A percentile compares a stretch with the other conserved stretches of the same genome.
Evolutionary conservation across 2,888 invertebrate genomes (phyloP).

Genomic region (Limenitis camilla): DNA sequence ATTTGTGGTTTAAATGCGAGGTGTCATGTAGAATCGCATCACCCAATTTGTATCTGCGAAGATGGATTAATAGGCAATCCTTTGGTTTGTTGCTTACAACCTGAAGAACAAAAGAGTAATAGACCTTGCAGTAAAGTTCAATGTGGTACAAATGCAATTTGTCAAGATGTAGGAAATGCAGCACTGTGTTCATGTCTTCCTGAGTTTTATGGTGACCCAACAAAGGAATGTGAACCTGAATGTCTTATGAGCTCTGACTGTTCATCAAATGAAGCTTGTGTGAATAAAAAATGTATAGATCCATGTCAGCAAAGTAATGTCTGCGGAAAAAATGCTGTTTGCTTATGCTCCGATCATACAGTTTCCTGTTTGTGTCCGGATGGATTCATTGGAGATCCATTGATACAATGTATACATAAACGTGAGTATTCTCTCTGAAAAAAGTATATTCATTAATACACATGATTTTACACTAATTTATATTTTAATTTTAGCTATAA

Average conservation of each 20-base stretch:
- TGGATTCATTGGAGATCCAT: conserved; percentile 86
- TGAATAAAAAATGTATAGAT: conserved; percentile 82
- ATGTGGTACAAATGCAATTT: conserved; percentile 87
- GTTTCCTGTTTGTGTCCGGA: conserved; percentile 86
- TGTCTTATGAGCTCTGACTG: conserved; percentile 90
- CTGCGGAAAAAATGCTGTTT: conserved; percentile 88
- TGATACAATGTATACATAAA: conserved; percentile 80
- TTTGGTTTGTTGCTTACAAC: conserved; percentile 79
- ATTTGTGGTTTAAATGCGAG: conserved; percentile 84
- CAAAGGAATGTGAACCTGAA: conserved; percentile 83
- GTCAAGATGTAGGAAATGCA: conserved; percentile 79
- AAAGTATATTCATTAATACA: background rate
- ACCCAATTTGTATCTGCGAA: conserved; percentile 85
- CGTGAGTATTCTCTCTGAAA: conserved; percentile 45
- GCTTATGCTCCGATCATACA: conserved; percentile 85
- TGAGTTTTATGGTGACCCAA: conserved; percentile 86
- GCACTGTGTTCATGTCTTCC: conserved; percentile 86
- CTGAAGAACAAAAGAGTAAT: conserved; percentile 68
- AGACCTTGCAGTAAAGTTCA: conserved; percentile 83
- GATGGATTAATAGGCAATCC: conserved; percentile 85
- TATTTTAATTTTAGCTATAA: conserved; percentile 55
- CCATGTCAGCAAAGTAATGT: conserved; percentile 80
- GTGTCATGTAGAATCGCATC: conserved; percentile 85
- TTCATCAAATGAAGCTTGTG: conserved; percentile 81
- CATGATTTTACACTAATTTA: background rate